Evolutionary conservation across 2,888 invertebrate species (phyloP).

Genomic region (Hirtodrosophila duncani): DNA sequence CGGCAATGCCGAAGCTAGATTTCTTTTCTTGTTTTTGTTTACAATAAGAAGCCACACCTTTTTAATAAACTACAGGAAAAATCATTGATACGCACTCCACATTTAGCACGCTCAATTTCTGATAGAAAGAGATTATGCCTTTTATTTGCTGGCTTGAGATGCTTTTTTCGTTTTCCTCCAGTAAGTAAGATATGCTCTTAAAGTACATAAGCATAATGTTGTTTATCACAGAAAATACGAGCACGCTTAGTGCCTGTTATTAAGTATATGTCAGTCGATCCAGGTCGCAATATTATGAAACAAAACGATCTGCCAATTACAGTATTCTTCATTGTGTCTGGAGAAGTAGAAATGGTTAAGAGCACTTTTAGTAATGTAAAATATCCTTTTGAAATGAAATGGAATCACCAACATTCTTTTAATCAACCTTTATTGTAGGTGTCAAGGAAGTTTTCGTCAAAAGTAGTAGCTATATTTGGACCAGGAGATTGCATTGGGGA

Average conservation of each 20-base stretch:
- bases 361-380: slow-evolving; percentile 56
- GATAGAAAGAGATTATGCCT: slow-evolving; percentile 81
- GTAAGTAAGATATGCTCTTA: slow-evolving; percentile 53
- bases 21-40: no score
- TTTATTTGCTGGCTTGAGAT: slow-evolving; percentile 82
- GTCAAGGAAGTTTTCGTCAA: slow-evolving; percentile 19
- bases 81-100: slow-evolving; percentile 81
- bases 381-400: not conserved
- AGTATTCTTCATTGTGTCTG: slow-evolving; percentile 83
- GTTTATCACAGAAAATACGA: slow-evolving; percentile 80
- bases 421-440: not conserved
- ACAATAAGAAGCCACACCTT: no score
- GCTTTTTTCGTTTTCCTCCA: slow-evolving; percentile 82
- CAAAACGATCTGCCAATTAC: slow-evolving; percentile 82
- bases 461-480: slow-evolving; percentile 50
- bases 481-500: slow-evolving; percentile 72
- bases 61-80: slow-evolving; percentile 81
- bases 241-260: slow-evolving; percentile 82
- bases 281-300: slow-evolving; percentile 81
- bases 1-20: no score
- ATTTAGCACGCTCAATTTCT: slow-evolving; percentile 80
- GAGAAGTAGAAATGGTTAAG: slow-evolving; percentile 78
- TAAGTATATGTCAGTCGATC: slow-evolving; percentile 82
- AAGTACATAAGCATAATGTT: slow-evolving; percentile 9
- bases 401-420: not conserved